Conservation (phyloP, 2,888 invertebrate genomes). For the Liodrosophila aerea region DNA sequence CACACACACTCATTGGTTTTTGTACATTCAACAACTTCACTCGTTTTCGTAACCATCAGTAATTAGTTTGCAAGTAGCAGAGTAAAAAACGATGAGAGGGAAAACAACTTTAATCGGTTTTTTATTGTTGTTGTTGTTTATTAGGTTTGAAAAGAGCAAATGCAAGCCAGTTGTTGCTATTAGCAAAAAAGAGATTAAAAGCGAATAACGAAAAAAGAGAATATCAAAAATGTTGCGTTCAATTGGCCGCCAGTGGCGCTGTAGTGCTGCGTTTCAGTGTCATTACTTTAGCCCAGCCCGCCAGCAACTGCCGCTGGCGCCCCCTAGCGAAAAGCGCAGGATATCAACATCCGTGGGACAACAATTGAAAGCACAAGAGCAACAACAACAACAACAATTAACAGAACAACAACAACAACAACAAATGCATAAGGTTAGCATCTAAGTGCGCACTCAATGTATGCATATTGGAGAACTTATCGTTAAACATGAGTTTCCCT, state of each 20-base stretch:
- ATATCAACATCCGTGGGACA: slow-evolving; percentile 66
- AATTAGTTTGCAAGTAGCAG: slow-evolving; percentile 34
- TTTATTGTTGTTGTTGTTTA: slow-evolving; percentile 81
- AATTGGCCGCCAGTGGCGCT: slow-evolving; percentile 77
- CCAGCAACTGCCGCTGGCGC: slow-evolving; percentile 50
- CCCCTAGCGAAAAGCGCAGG: slow-evolving; percentile 43
- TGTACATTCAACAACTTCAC: slow-evolving; percentile 39
- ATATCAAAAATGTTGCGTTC: slow-evolving; percentile 79
- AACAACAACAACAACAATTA: slow-evolving; percentile 37
- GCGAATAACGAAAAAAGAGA: slow-evolving; percentile 19
- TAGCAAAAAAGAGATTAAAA: slow-evolving; percentile 26
- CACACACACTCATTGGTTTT: slow-evolving; percentile 34
- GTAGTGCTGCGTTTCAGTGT: slow-evolving; percentile 71
- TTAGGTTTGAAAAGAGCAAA: slow-evolving; percentile 70
- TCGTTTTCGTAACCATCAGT: slow-evolving; percentile 43
- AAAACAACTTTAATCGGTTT: slow-evolving; percentile 77
- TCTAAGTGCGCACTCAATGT: slow-evolving; percentile 54
- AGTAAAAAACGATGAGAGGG: slow-evolving; percentile 21
- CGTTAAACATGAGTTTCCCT: slow-evolving; percentile 2
- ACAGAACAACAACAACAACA: slow-evolving; percentile 53
- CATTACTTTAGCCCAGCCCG: slow-evolving; percentile 40
- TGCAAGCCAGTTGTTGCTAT: slow-evolving; percentile 51
- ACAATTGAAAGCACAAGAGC: slow-evolving; percentile 53
- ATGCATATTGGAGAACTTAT: neutral
- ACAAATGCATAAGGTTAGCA: slow-evolving; percentile 81